A percentile compares a stretch with the other conserved stretches of the same genome.
Conservation (phyloP, 2,113 vertebrate species). For the Varanus salvator region DNA sequence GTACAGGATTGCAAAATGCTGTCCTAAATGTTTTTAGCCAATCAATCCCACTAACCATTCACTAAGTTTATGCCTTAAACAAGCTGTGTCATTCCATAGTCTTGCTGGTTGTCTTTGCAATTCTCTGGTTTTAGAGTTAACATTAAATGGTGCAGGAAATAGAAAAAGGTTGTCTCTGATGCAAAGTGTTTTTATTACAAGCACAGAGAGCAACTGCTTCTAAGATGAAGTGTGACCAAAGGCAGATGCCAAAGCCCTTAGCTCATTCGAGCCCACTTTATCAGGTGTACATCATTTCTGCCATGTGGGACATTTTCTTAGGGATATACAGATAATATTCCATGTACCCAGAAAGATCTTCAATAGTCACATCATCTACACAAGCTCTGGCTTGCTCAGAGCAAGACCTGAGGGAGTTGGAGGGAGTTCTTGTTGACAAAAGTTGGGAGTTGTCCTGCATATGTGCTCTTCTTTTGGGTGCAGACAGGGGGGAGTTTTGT, state of each 20-base stretch:
- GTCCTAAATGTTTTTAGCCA: conserved; percentile 9
- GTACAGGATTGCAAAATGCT: background rate
- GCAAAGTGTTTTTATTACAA: conserved; percentile 81
- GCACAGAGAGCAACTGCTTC: conserved; percentile 75
- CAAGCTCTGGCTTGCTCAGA: conserved; percentile 94
- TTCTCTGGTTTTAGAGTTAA: conserved; percentile 17
- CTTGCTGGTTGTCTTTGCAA: conserved; percentile 25
- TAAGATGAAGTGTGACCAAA: conserved; percentile 55
- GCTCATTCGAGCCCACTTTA: conserved; percentile 13
- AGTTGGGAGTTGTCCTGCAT: conserved; percentile 77
- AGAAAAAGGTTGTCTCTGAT: conserved; percentile 67
- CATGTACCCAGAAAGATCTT: conserved; percentile 98
- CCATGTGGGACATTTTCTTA: conserved; percentile 99
- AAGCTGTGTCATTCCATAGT: background rate
- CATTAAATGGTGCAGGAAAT: conserved; percentile 49
- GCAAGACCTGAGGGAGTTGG: conserved; percentile 91
- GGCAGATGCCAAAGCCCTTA: conserved; percentile 60
- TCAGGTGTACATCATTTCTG: conserved; percentile 99
- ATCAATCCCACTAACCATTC: conserved; percentile 41
- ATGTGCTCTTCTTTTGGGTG: conserved; percentile 81
- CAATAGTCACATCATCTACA: conserved; percentile 97
- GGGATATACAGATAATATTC: conserved; percentile 98
- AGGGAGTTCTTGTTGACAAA: conserved; percentile 84
- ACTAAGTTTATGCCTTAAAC: background rate
- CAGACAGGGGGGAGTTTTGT: conserved; percentile 80